Evolutionary conservation across 2,888 invertebrate genomes (phyloP).

Genomic region (Apamea anceps): DNA sequence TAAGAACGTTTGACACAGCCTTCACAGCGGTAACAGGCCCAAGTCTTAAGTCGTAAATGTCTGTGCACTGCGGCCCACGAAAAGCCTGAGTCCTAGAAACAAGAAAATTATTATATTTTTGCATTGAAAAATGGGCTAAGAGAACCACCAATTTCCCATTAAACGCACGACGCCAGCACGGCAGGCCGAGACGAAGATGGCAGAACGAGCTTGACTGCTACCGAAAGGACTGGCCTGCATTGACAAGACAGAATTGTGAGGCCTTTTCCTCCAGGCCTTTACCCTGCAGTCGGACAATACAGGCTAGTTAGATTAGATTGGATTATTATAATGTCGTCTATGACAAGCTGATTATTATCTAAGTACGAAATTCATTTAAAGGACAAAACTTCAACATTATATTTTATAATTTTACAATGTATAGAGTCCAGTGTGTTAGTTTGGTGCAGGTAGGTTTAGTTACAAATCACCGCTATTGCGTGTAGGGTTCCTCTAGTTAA

Average conservation of each 20-base stretch:
- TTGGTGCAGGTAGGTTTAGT: neutral
- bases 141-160: too few species aligned
- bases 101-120: neutral
- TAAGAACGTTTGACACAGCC: neutral
- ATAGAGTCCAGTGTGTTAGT: neutral
- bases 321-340: neutral
- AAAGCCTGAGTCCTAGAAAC: neutral
- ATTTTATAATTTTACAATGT: neutral
- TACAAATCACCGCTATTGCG: neutral
- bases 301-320: too few species aligned
- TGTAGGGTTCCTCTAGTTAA: neutral
- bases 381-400: neutral
- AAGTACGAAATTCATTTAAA: neutral
- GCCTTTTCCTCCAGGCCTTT: too few species aligned
- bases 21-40: neutral
- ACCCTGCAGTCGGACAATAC: too few species aligned
- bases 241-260: too few species aligned
- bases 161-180: too few species aligned
- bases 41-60: neutral
- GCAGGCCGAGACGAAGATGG: too few species aligned
- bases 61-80: neutral
- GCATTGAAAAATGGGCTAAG: neutral
- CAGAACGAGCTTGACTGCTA: too few species aligned
- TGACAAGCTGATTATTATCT: neutral
- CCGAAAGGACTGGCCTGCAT: too few species aligned